Evolutionary conservation across 2,888 invertebrate genomes (phyloP).

Genomic region (Eristalinus sepulchralis): DNA sequence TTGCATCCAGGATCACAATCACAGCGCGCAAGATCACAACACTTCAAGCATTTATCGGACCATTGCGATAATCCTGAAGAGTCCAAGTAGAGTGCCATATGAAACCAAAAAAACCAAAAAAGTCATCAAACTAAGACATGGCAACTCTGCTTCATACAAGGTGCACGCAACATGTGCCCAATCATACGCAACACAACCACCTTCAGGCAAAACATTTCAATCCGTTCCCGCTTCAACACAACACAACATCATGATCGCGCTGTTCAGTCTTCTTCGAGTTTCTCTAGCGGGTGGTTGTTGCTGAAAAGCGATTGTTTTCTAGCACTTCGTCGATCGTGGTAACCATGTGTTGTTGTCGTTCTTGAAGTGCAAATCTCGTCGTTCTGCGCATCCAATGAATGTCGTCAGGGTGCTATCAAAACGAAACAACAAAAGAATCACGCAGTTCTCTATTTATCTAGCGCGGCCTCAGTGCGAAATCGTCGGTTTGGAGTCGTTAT

Average conservation of each 20-base stretch:
- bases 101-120: no score
- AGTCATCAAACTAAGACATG: neutral
- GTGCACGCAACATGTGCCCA: constrained; percentile 1
- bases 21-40: no score
- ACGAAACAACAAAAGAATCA: neutral
- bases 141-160: constrained; percentile 13
- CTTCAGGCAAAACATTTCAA: constrained; percentile 10
- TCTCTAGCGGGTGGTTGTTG: constrained; percentile 34
- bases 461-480: neutral
- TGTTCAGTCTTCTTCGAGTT: constrained; percentile 61
- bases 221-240: constrained; percentile 17
- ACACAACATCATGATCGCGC: constrained; percentile 27
- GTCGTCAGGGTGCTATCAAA: constrained; percentile 12
- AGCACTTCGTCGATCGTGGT: neutral
- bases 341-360: constrained; percentile 13
- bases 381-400: constrained; percentile 11
- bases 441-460: neutral
- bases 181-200: neutral
- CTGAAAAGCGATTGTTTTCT: neutral
- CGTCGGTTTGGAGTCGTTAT: constrained; percentile 18
- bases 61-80: no score
- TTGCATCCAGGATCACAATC: no score
- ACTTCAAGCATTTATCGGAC: no score
- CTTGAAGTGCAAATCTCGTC: constrained; percentile 2
- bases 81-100: no score